Evolutionary conservation across 1,140 invertebrate genomes (phyloP), one percentile per base, ranked within the genome.

Genomic region (Chrysomallon squamiferum): DNA sequence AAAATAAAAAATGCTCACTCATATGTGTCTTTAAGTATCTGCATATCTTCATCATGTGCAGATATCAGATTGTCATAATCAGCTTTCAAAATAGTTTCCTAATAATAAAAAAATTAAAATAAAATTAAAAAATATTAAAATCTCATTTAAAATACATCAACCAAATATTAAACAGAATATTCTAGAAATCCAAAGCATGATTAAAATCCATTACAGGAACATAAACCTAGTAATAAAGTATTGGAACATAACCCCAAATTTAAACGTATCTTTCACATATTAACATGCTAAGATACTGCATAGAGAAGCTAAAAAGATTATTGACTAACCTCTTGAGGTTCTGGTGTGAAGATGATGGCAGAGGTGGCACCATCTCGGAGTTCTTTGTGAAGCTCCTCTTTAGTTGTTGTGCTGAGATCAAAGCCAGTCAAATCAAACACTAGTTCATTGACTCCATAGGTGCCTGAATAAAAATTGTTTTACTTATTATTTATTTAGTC

Each of bases 361-460:
- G 82, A 84, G 5, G 72, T 62, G 15, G 74, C 74, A 15, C 69
- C 59, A 35, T 83, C 81, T 7, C 65, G 38, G 9, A 56, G 74
- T 22, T 81, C 80, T 58, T 74, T 77, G 43, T 78, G 72, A 2
- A 84, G 67, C 47, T 83, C 80, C 54, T 80, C 79, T 67, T 81
- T 79, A 1, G 69, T 75, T 41, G 77, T 76, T 33, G 71, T 71
- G 35, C 58, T 71, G 11, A 83, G 61, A 58, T 84, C 80, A 62
- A 84, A 75, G n/a, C 83, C 83, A 59, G 81, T 81, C 65, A 82
- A 22, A 47, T 84, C 81, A 72, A 75, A 75, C 25, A 84, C 74
- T 4, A 84, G 66, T 18, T 82, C 80, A 54, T 71, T 73, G 3
- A 83, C 59, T 25, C 73, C 69, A 47, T 74, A 62, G 30, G 79